phyloP scores from a whole-genome alignment of 1,140 invertebrate species.

The Homalodisca vitripennis region DNA sequence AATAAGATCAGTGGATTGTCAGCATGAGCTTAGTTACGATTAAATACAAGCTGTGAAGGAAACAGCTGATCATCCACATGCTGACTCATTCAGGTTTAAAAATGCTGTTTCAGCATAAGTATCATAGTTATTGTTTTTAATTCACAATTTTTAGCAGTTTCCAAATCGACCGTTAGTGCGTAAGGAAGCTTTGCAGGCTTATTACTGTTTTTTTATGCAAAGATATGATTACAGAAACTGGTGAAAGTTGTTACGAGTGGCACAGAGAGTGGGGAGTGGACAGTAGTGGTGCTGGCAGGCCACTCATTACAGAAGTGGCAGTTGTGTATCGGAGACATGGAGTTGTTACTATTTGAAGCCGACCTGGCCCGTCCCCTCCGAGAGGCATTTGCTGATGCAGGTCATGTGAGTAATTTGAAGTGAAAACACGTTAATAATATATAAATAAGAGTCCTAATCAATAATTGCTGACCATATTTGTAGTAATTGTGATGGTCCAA shows the following conservation, averaged over 20 bases:
- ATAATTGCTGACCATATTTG: background rate
- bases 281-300: slow-evolving; percentile 65
- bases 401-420: slow-evolving; percentile 20
- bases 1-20: too few species aligned
- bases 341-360: slow-evolving; percentile 61
- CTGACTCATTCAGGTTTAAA: too few species aligned
- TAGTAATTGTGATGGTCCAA: background rate
- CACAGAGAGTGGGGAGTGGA: slow-evolving; percentile 49
- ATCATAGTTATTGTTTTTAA: too few species aligned
- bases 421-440: too few species aligned
- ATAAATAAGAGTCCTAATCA: slow-evolving; percentile 25
- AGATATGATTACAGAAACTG: slow-evolving; percentile 58
- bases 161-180: too few species aligned
- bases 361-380: slow-evolving; percentile 62
- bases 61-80: too few species aligned
- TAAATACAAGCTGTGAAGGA: too few species aligned
- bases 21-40: too few species aligned
- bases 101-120: too few species aligned
- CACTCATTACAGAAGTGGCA: slow-evolving; percentile 69
- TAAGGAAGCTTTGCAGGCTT: too few species aligned
- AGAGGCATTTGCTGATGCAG: slow-evolving; percentile 51
- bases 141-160: too few species aligned
- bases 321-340: slow-evolving; percentile 53
- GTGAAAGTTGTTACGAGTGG: slow-evolving; percentile 55
- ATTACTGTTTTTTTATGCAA: too few species aligned